Conservation (phyloP, 2,888 invertebrate species). For the Tuberolachnus salignus region DNA sequence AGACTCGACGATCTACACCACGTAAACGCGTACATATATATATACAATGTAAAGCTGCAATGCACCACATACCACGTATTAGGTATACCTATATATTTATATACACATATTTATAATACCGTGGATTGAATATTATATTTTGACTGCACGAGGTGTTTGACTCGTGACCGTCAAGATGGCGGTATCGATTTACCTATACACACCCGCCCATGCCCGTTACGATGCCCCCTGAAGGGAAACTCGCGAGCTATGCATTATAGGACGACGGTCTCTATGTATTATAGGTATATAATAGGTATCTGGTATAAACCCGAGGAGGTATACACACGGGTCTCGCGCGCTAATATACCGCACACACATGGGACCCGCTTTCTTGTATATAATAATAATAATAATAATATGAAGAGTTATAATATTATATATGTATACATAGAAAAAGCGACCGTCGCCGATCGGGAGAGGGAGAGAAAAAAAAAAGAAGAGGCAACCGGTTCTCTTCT, state of each 20-base stretch:
- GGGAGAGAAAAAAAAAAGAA: slow-evolving; percentile 4
- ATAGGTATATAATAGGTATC: neutral
- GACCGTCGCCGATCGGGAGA: neutral
- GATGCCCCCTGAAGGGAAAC: slow-evolving; percentile 45
- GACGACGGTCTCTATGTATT: neutral
- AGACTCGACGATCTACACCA: neutral
- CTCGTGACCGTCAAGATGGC: slow-evolving; percentile 56
- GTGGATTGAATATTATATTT: slow-evolving; percentile 44
- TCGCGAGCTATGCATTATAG: slow-evolving; percentile 9
- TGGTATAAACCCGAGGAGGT: neutral
- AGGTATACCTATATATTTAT: too few relatives aligned
- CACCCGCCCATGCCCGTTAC: neutral
- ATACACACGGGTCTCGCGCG: slow-evolving; percentile 25
- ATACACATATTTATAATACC: too few relatives aligned
- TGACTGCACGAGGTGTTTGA: slow-evolving; percentile 54
- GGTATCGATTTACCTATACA: slow-evolving; percentile 47
- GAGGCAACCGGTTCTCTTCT: slow-evolving; percentile 51
- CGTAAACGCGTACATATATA: neutral
- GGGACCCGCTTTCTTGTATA: slow-evolving; percentile 27
- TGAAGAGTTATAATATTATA: neutral
- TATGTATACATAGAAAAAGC: neutral
- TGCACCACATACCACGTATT: slow-evolving; percentile 1
- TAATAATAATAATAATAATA: slow-evolving; percentile 17
- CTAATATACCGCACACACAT: slow-evolving; percentile 39
- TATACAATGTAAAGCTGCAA: neutral